Base-by-base conservation (phyloP, 1,140 invertebrate species). In the Hyles euphorbiae region DNA sequence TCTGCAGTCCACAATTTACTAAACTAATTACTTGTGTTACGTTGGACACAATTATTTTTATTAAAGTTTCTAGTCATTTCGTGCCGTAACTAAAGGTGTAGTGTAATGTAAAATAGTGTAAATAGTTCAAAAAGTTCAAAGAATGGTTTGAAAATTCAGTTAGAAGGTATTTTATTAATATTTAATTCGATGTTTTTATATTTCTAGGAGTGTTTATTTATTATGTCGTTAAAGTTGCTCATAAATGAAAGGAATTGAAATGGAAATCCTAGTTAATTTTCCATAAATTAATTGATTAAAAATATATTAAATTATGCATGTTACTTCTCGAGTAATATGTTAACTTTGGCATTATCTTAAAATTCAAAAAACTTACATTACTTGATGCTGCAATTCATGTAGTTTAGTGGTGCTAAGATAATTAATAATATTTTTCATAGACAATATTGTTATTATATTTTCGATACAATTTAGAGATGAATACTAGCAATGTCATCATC, bases 381-480 rank as follows among this genome's bases (percentile, higher is more conserved):
- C 46, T 48, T 48, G 46, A 48, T 11, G n/a, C n/a, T 22, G 46
- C 12, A 48, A 46, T 48, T 54, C 34, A 34, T 22, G 60, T 70
- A 74, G 67, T 64, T 65, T 84, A 85, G 83, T 76, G 85, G 85
- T 88, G 85, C 83, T 88, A 86, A 79, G 64, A 77, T 73, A 78
- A 53, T 72, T 40, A 74, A 70, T 60, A 78, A 82, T 84, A 86
- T 84, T 85, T 84, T 85, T 83, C 77, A 83, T 85, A 81, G 81
- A 85, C 77, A 86, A 86, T 85, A 87, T 81, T 70, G 53, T 40
- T 85, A 87, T 67, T 71, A 79, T 76, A 78, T 76, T 81, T 87
- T 82, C 69, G 72, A 87, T 72, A 75, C 69, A 68, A 74, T 86
- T 84, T 87, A 81, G 74, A 76, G 78, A 78, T 81, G 77, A 76